A percentile compares a stretch with the other conserved stretches of the same genome.
Conservation (phyloP, 2,113 vertebrate species). For the Mustela nigripes region DNA sequence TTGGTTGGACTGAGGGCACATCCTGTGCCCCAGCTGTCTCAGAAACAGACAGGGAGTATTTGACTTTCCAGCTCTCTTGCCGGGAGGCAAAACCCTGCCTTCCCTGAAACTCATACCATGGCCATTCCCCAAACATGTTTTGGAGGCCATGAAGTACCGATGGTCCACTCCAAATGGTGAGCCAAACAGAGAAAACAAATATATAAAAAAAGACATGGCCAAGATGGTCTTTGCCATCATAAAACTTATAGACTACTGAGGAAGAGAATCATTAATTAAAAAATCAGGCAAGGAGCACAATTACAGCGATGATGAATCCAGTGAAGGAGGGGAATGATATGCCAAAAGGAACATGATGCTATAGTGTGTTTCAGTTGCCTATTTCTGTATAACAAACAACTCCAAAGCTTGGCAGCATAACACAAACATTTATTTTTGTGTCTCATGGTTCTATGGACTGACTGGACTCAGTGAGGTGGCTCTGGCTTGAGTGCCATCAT, state of each 20-base stretch:
- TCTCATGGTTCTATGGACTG: not conserved
- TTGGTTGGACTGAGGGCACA: not conserved
- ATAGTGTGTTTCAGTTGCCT: not conserved
- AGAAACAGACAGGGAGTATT: not conserved
- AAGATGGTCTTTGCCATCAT: not conserved
- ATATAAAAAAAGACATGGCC: not conserved
- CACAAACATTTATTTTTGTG: conserved; percentile 7
- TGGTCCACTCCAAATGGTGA: not conserved
- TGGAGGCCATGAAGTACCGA: not conserved
- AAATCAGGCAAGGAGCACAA: not conserved
- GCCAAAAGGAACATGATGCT: not conserved
- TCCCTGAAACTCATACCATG: not conserved
- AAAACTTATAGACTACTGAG: not conserved
- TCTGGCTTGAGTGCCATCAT: not conserved
- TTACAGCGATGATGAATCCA: not conserved
- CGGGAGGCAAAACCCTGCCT: not conserved
- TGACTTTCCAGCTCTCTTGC: not conserved
- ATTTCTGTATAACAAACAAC: not conserved
- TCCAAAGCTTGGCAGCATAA: not conserved
- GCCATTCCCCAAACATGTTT: not conserved
- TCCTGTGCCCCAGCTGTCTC: not conserved
- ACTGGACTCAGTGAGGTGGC: not conserved
- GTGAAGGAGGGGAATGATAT: not conserved
- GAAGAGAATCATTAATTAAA: conserved; percentile 2
- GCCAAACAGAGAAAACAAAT: not conserved